Percentiles rank a stretch among this genome's conserved stretches.
Conservation (phyloP, 1,140 invertebrate genomes). For the Halotydeus destructor region DNA sequence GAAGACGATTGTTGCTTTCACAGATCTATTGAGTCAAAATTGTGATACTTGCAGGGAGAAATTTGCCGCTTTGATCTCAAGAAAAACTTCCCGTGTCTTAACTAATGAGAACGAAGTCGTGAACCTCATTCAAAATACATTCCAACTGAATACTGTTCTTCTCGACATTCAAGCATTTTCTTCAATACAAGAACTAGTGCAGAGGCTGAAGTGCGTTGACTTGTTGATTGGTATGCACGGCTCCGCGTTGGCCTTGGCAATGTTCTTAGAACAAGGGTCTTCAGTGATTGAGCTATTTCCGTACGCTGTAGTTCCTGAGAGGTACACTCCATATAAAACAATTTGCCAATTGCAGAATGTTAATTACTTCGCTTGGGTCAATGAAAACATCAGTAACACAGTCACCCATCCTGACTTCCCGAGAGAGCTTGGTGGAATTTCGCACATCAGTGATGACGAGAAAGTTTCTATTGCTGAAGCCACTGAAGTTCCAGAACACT, state of each 20-base stretch:
- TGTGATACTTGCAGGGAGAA: not conserved
- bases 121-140: conserved; percentile 17
- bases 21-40: not conserved
- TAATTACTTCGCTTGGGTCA: conserved; percentile 27
- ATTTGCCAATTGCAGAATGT: conserved; percentile 23
- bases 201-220: conserved; percentile 19
- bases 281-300: conserved; percentile 25
- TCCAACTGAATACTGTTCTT: conserved; percentile 20
- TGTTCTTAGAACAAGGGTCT: conserved; percentile 20
- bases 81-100: conserved; percentile 28
- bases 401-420: conserved; percentile 24
- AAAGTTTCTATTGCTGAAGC: conserved; percentile 15
- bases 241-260: conserved; percentile 21
- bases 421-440: conserved; percentile 24
- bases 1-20: not conserved
- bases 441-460: conserved; percentile 26
- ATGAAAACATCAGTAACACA: conserved; percentile 22
- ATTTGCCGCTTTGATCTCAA: conserved; percentile 22
- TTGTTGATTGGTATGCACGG: conserved; percentile 25
- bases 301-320: conserved; percentile 24
- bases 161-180: conserved; percentile 21
- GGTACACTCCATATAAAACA: conserved; percentile 30
- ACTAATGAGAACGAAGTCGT: conserved; percentile 28
- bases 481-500: conserved; percentile 21
- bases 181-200: conserved; percentile 22